phyloP scores from a whole-genome alignment of 2,888 invertebrate species.

The Ceraclea dissimilis region DNA sequence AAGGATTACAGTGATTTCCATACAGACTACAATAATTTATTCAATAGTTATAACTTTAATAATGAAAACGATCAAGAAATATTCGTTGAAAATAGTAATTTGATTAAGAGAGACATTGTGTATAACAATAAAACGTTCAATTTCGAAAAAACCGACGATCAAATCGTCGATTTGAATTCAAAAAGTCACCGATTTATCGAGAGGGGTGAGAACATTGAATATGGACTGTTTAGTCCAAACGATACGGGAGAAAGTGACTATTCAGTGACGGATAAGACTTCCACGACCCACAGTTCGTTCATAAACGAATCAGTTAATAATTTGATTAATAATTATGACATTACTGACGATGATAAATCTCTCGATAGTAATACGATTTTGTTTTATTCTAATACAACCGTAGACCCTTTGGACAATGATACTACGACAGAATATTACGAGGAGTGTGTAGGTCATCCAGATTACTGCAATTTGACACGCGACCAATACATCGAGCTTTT shows the following conservation, averaged over 20 bases:
- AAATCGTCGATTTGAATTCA: constrained; percentile 9
- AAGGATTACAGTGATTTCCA: no score
- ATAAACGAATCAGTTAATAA: no score
- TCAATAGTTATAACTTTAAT: no score
- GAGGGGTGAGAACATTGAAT: constrained; percentile 7
- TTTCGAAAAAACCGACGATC: not conserved
- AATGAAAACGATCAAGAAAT: no score
- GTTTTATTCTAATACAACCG: not conserved
- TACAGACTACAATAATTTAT: no score
- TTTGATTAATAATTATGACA: no score
- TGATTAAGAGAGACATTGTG: not conserved
- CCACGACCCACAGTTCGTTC: no score
- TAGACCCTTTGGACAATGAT: not conserved
- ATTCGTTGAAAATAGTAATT: no score
- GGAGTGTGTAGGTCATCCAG: constrained; percentile 42
- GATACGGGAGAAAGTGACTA: not conserved
- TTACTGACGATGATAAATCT: no score
- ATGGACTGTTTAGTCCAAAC: not conserved
- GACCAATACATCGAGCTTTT: constrained; percentile 56
- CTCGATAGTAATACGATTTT: no score
- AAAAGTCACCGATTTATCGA: constrained; percentile 6
- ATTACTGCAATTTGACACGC: constrained; percentile 43
- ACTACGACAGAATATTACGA: not conserved
- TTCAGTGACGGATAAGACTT: not conserved
- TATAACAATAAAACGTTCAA: not conserved